Conservation (phyloP, 2,888 invertebrate species). For the Ectemnius lituratus region DNA sequence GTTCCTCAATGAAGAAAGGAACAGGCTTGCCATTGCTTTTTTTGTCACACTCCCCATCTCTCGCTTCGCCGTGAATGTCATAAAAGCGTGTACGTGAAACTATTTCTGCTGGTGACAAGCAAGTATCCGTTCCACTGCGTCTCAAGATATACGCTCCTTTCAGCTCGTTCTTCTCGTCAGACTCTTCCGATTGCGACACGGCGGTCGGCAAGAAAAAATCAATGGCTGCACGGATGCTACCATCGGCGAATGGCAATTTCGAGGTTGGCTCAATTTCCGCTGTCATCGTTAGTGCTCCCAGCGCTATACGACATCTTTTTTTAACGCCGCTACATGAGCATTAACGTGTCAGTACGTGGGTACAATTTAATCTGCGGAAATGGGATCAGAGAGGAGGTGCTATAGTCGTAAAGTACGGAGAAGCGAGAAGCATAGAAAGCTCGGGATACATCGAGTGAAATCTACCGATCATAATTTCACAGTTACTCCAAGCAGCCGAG, state of each 20-base stretch:
- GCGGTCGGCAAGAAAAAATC: constrained; percentile 3
- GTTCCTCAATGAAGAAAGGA: constrained; percentile 24
- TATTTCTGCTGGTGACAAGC: constrained; percentile 63
- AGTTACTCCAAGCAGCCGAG: constrained; percentile 23
- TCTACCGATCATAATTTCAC: too few relatives aligned
- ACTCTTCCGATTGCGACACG: constrained; percentile 30
- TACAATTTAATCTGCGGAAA: too few relatives aligned
- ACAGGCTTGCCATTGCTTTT: background rate
- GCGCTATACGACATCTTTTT: too few relatives aligned
- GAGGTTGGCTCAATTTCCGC: constrained; percentile 8
- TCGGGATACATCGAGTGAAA: constrained; percentile 2
- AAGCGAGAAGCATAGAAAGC: background rate
- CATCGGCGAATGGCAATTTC: constrained; percentile 17
- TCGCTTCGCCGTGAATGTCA: constrained; percentile 45
- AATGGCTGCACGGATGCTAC: constrained; percentile 3
- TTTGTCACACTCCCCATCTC: constrained; percentile 20
- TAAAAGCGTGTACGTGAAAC: constrained; percentile 64
- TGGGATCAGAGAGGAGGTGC: background rate
- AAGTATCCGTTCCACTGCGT: constrained; percentile 56
- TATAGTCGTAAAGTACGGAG: background rate
- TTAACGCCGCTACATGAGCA: too few relatives aligned
- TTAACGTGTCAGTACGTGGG: too few relatives aligned
- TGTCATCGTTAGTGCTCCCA: too few relatives aligned
- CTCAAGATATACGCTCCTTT: constrained; percentile 56
- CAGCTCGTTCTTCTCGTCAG: constrained; percentile 38